Conservation (phyloP, 2,797 vertebrate genomes). For the Pagetopsis macropterus region DNA sequence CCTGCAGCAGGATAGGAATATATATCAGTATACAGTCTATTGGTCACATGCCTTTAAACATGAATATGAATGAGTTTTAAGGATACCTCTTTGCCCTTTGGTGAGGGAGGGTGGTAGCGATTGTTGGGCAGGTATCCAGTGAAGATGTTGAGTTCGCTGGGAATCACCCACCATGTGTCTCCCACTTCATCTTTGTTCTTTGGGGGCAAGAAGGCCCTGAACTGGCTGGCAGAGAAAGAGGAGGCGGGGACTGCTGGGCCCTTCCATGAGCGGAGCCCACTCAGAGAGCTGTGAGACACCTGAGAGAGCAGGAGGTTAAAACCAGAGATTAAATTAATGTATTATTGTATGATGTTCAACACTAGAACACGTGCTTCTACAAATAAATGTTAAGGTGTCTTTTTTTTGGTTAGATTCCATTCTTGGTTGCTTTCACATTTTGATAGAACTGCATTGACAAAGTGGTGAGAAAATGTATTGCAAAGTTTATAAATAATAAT, state of each 20-base stretch:
- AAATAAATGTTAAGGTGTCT: background rate
- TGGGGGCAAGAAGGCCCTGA: slow-evolving; percentile 91
- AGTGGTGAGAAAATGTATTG: background rate
- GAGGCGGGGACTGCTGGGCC: slow-evolving; percentile 81
- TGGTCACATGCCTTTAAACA: background rate
- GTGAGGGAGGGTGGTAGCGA: slow-evolving; percentile 92
- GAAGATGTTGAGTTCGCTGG: slow-evolving; percentile 95
- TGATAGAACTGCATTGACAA: slow-evolving; percentile 2
- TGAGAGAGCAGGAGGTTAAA: slow-evolving; percentile 55
- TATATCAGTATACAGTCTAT: background rate
- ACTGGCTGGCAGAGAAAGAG: slow-evolving; percentile 87
- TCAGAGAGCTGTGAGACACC: slow-evolving; percentile 92
- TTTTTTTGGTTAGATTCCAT: background rate
- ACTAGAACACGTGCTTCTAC: background rate
- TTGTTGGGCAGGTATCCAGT: slow-evolving; percentile 96
- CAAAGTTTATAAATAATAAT: background rate
- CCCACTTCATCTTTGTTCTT: slow-evolving; percentile 87
- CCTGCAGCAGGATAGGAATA: slow-evolving; percentile 71
- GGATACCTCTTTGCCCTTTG: slow-evolving; percentile 96
- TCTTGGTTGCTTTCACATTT: slow-evolving; percentile 9
- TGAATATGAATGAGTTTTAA: background rate
- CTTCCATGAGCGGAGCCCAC: slow-evolving; percentile 92
- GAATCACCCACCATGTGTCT: slow-evolving; percentile 95
- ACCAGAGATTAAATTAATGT: background rate
- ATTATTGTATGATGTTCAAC: background rate